Conservation (phyloP, 92 coral and sea anemone species). For the Metridium senile region DNA sequence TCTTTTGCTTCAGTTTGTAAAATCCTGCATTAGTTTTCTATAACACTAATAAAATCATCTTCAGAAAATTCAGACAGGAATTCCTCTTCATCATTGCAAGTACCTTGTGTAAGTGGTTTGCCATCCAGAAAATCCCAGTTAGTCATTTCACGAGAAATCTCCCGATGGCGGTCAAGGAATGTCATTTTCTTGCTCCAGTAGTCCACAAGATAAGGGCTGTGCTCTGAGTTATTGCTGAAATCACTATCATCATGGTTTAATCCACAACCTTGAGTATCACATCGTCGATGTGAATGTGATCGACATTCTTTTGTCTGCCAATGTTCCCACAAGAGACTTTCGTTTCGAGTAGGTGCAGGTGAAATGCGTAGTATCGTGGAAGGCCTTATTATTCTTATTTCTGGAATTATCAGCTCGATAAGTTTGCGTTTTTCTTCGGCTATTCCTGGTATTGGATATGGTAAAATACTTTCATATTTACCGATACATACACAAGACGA, state of each 20-base stretch:
- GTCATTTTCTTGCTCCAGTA: conserved; percentile 29
- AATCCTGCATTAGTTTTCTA: no score
- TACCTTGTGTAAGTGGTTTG: not conserved
- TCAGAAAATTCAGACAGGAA: no score
- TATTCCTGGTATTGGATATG: not conserved
- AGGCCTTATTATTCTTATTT: conserved; percentile 5
- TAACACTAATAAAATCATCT: no score
- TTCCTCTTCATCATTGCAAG: not conserved
- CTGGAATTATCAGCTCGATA: not conserved
- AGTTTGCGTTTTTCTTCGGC: not conserved
- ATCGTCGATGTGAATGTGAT: not conserved
- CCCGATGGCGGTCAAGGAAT: conserved; percentile 21
- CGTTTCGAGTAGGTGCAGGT: conserved; percentile 3
- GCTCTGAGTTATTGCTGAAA: not conserved
- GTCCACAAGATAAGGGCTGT: conserved; percentile 1
- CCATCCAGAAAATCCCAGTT: conserved; percentile 4
- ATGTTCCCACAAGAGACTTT: conserved; percentile 15
- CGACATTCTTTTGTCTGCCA: conserved; percentile 29
- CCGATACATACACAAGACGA: conserved; percentile 14
- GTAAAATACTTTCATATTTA: conserved; percentile 6
- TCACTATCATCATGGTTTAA: conserved; percentile 5
- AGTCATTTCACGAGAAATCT: conserved; percentile 15
- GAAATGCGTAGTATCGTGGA: not conserved
- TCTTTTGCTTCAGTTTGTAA: no score
- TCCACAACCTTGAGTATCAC: conserved; percentile 6